Base-by-base conservation (phyloP, 1,140 invertebrate species). In the Penaeus chinensis region DNA sequence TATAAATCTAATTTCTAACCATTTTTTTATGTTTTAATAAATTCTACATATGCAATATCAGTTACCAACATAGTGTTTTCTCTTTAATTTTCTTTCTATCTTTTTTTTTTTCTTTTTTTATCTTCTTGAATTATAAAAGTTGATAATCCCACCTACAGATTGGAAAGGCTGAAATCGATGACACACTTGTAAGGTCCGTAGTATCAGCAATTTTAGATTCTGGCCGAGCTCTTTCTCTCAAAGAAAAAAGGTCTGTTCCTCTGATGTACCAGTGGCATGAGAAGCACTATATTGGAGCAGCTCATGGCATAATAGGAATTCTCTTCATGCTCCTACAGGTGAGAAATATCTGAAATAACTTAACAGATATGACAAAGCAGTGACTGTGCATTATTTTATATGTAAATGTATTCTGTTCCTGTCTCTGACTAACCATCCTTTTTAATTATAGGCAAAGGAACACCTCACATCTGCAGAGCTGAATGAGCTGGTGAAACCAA, bases 221-320 rank as follows among this genome's bases (percentile, higher is more conserved):
- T 90, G 97, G 96, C 16, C 93, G 94, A 92, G 91, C 92, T 60
- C 87, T 93, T 82, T 94, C 95, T 86, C 92, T 94, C 20, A 90
- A 93, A 92, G 89, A 92, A 91, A 84, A 92, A 32, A 60, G 79
- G 20, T 89, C 93, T 77, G 93, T 93, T 90, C 96, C 96, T 4
- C 92, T 98, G 27, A 95, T 96, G 93, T 98, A 95, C 92, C 92
- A 95, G 90, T 98, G 97, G 97, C 96, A 98, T 93, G 94, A 95
- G n/a, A 95, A 95, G 91, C 93, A 95, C 91, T 98, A 98, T 91
- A 92, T 97, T 82, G 97, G 97, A 22, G 96, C 95, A 54, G 97
- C 97, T 89, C 97, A 98, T 94, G 97, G 97, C 20, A 91, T 96
- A 86, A 94, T 95, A 90, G 97, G 97, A 20, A 98, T 98, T 92